Conservation (phyloP, 2,113 vertebrate genomes). For the Microcebus jonahi region DNA sequence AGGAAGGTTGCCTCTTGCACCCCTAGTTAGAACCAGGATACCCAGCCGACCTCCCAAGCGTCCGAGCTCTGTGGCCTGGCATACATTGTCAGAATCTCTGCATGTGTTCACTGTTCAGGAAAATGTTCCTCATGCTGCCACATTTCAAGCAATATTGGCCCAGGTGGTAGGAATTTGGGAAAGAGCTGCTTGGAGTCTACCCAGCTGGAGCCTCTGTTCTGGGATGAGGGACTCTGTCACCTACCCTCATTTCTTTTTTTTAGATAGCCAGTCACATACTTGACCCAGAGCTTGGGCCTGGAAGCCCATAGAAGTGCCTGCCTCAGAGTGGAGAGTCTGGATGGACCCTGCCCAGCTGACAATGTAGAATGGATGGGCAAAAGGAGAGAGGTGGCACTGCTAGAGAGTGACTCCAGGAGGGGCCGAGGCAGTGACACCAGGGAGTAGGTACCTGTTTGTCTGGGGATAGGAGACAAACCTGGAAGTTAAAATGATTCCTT, state of each 20-base stretch:
- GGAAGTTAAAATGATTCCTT: not conserved
- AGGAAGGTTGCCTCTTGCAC: not conserved
- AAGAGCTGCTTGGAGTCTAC: not conserved
- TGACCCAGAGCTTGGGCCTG: not conserved
- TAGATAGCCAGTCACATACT: not conserved
- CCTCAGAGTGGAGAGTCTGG: not conserved
- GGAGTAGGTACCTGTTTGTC: constrained; percentile 15
- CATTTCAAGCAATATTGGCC: not conserved
- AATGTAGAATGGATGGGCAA: not conserved
- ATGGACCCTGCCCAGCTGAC: not conserved
- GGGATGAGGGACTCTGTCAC: not conserved
- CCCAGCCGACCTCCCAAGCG: not conserved
- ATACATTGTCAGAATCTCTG: not conserved
- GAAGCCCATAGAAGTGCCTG: not conserved
- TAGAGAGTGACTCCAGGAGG: not conserved
- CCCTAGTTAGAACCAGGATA: not conserved
- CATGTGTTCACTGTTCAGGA: not conserved
- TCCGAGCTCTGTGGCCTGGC: not conserved
- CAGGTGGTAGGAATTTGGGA: not conserved
- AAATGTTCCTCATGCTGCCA: not conserved
- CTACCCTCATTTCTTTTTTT: not conserved
- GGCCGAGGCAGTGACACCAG: not conserved
- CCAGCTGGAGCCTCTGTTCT: not conserved
- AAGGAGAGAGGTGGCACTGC: not conserved
- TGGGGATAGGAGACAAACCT: not conserved